Percentiles rank a stretch among this genome's conserved stretches.
phyloP scores from a whole-genome alignment of 2,797 vertebrate genomes.

The Chiroxiphia lanceolata region DNA sequence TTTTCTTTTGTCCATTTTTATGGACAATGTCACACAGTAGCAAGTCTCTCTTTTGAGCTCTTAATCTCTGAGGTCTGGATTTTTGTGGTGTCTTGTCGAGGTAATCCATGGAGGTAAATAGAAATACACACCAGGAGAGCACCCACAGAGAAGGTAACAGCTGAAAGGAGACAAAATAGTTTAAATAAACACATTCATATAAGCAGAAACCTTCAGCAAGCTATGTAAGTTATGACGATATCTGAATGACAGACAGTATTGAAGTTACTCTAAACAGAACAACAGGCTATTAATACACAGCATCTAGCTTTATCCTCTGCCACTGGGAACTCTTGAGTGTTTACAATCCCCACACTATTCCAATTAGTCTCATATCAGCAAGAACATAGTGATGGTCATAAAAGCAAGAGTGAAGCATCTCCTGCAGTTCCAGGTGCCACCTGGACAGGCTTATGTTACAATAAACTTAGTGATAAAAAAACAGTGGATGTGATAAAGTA shows the following conservation, averaged over 20 bases:
- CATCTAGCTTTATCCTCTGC: background rate
- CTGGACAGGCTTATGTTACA: background rate
- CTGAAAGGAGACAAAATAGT: slow-evolving; percentile 70
- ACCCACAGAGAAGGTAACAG: slow-evolving; percentile 84
- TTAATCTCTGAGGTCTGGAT: slow-evolving; percentile 64
- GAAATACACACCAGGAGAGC: slow-evolving; percentile 91
- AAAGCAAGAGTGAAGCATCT: background rate
- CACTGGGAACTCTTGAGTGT: background rate
- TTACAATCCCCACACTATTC: background rate
- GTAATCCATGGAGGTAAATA: slow-evolving; percentile 95
- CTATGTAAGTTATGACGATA: background rate
- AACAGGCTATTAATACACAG: background rate
- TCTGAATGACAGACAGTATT: background rate
- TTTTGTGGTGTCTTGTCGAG: slow-evolving; percentile 89
- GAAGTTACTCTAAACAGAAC: background rate
- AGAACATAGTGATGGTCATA: background rate
- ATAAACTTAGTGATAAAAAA: background rate
- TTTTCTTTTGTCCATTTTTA: background rate
- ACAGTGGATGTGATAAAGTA: background rate
- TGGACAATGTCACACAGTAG: slow-evolving; percentile 77
- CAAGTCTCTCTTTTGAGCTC: slow-evolving; percentile 80
- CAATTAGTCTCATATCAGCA: accelerated
- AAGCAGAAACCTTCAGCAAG: background rate
- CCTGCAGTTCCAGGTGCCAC: background rate
- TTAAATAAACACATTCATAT: background rate